Conservation (phyloP, 2,888 invertebrate species). For the Branchellion lobata region DNA sequence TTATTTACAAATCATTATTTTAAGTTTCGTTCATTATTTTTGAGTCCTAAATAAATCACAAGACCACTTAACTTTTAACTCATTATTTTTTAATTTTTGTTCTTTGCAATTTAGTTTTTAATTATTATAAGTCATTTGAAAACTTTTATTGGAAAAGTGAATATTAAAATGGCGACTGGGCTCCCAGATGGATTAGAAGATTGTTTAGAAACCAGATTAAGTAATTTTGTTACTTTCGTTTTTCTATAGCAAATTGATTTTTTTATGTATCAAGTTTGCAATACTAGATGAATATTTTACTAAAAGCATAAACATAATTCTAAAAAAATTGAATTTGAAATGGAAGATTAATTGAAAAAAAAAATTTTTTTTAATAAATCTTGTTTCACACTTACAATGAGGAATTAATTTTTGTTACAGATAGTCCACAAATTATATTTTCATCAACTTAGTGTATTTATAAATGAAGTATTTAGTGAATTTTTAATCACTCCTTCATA, state of each 20-base stretch:
- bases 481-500: too few species aligned
- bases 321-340: not conserved
- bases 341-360: not conserved
- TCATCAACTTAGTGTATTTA: too few species aligned
- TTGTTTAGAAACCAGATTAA: conserved; percentile 37
- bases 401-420: too few species aligned
- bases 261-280: too few species aligned
- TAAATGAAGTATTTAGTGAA: too few species aligned
- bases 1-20: too few species aligned
- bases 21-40: too few species aligned
- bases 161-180: conserved; percentile 16
- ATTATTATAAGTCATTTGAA: conserved; percentile 14
- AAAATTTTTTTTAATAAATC: not conserved
- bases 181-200: conserved; percentile 35
- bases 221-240: not conserved
- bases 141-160: not conserved
- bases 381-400: too few species aligned
- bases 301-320: not conserved
- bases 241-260: not conserved
- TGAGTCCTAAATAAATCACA: too few species aligned
- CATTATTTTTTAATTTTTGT: not conserved
- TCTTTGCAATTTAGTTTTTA: conserved; percentile 2
- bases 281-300: too few species aligned
- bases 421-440: too few species aligned
- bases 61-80: not conserved